Base-by-base conservation (phyloP, 1,140 invertebrate genomes). In the Eurytemora carolleeae region DNA sequence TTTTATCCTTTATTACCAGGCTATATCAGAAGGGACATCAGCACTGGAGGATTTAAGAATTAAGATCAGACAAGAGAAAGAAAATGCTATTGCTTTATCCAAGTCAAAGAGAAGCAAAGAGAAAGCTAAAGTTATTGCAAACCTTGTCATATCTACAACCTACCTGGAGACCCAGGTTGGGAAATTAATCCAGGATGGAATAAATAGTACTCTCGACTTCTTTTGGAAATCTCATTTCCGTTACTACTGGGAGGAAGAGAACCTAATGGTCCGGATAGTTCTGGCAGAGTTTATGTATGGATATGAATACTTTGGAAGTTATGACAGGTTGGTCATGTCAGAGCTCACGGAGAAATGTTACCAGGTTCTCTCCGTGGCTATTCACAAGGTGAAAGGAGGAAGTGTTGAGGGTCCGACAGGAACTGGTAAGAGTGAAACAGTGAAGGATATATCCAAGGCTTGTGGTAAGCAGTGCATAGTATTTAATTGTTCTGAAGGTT, bases 391-490 rank as follows among this genome's bases (percentile, higher is more conserved):
- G 67, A 56, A 26, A 21, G 24, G 72, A 7, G 90, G 91, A 23
- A 89, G 90, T 18, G 88, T 89, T 0, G 89, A 94, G 76, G 92
- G 92, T 12, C 91, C 92, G 0, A 91, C 92, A 2, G 91, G 91
- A 31, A 80, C 91, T 0, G 93, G 93, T 20, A 97, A 97, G 74
- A 95, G 90, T 0, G 92, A 96, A 74, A 95, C 90, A 0, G 90
- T 85, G 0, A 96, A 96, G 74, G 92, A 96, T 79, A 74, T 98
- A 65, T 91, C 91, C 0, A 96, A 95, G 73, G 89, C 91, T 3
- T 83, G 96, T 0, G 91, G 91, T 0, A 94, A 93, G 68, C 89
- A 95, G 70, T 96, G 90, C 69, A 87, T 96, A 3, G 90, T 95
- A 0, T 96, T 96, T 70, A 96, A 96, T 76, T 96, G 92, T 69